Percentiles rank a stretch among this genome's conserved stretches.
phyloP scores from a whole-genome alignment of 64 coral and sea anemone species.

The Astreopora myriophthalma region DNA sequence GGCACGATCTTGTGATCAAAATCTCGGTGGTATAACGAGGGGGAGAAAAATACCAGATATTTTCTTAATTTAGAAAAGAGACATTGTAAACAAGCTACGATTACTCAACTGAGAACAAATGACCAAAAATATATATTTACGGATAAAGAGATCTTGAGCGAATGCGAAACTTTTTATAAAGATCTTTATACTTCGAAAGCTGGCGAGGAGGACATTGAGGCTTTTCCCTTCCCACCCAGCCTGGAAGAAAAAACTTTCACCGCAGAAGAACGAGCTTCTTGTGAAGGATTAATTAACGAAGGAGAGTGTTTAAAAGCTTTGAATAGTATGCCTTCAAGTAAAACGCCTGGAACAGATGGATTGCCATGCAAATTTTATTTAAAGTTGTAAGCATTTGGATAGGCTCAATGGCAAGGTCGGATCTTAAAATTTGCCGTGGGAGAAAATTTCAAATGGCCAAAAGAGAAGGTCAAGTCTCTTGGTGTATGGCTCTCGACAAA shows the following conservation, averaged over 20 bases:
- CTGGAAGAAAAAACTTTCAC: background rate
- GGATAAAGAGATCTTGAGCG: constrained; percentile 50
- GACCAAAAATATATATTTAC: background rate
- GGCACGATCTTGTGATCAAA: constrained; percentile 16
- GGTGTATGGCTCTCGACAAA: constrained; percentile 36
- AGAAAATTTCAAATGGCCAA: constrained; percentile 25
- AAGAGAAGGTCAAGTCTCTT: background rate
- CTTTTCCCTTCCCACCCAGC: background rate
- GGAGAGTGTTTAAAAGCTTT: background rate
- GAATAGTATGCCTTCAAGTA: background rate
- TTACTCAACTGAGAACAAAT: background rate
- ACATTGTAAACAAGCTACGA: constrained; percentile 27
- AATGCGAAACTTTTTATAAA: constrained; percentile 32
- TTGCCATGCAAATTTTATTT: background rate
- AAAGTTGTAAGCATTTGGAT: constrained; percentile 31
- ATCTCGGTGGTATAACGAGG: constrained; percentile 45
- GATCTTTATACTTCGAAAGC: background rate
- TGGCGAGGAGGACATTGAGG: background rate
- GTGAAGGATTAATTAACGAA: constrained; percentile 18
- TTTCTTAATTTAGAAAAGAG: constrained; percentile 58
- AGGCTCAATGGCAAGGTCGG: background rate
- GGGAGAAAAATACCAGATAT: constrained; percentile 48
- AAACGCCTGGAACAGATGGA: background rate
- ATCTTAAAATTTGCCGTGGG: background rate
- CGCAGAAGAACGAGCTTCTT: background rate